Base-by-base conservation (phyloP, 2,797 vertebrate species). In the Poeciliopsis turneri region DNA sequence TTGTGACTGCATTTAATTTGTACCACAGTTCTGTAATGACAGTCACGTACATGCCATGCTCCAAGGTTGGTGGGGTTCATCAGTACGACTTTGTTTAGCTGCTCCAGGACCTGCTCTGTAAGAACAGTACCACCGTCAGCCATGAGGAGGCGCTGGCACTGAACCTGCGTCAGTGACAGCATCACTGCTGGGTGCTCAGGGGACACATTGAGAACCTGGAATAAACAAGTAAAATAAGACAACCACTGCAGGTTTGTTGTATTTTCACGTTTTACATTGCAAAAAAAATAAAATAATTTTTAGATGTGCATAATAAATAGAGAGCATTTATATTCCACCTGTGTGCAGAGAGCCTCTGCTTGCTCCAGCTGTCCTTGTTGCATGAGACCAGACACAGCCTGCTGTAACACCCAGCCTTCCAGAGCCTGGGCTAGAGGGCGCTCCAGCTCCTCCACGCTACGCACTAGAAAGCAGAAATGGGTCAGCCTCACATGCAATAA, bases 261-360 rank as follows among this genome's bases (percentile, higher is more conserved):
- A 41, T n/a, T 51, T 49, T 0, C 8, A 0, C 13, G 49, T 12
- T 25, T 16, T 66, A 18, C 36, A 59, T 1, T 15, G 1, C n/a
- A 0, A 1, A 75, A 36, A n/a, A 30, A 57, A 6, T 6, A 43
- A 45, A 11, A 1, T 64, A 41, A 3, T 0, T 74, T 73, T 46
- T 46, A 15, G 25, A 71, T 46, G 13, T 74, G 2, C 20, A 39
- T 20, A 0, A 33, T 46, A 36, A 61, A 12, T 36, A 69, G 10
- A 73, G 69, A 33, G 36, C 76, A 45, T 79, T 84, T 4, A 39
- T 80, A 28, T 55, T 64, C 30, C 92, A 99, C 98, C 97, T 98
- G 97, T 77, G 94, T 95, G 89, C 98, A 99, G 72, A 99, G 95
- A 76, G 94, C 93, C 88, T 98, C 97, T 2, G 98, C 98, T 89